phyloP scores from a whole-genome alignment of 2,888 invertebrate species.

The Ptilodon capucinus region DNA sequence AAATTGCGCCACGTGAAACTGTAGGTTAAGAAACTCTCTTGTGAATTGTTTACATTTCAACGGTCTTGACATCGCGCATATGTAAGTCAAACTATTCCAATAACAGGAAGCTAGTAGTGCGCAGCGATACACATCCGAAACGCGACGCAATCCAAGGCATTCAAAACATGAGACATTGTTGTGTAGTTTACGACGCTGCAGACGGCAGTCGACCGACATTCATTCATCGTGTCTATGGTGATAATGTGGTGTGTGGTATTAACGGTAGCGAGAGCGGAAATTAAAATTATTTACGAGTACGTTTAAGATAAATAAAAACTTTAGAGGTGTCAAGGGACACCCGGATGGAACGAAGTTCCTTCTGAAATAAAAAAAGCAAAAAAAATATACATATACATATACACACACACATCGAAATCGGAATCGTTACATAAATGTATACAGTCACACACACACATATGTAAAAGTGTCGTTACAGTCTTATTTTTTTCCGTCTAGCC shows the following conservation, averaged over 20 bases:
- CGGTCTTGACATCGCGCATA: not conserved
- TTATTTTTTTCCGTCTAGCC: too few species aligned
- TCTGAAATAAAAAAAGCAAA: too few species aligned
- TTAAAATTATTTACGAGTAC: not conserved
- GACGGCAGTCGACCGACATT: constrained; percentile 25
- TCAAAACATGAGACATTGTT: constrained; percentile 35
- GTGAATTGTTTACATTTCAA: not conserved
- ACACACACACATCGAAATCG: too few species aligned
- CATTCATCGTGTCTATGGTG: constrained; percentile 18
- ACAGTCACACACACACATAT: too few species aligned
- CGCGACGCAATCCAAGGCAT: constrained; percentile 21
- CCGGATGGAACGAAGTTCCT: too few species aligned
- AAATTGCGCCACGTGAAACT: not conserved
- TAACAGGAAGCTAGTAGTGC: constrained; percentile 28
- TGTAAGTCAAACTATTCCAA: constrained; percentile 11
- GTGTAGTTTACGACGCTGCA: constrained; percentile 10
- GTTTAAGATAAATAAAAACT: too few species aligned
- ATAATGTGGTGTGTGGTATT: not conserved
- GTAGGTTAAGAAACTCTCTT: not conserved
- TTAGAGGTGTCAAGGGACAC: too few species aligned
- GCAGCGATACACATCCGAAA: constrained; percentile 15
- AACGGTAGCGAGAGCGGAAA: constrained; percentile 2
- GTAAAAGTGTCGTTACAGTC: too few species aligned
- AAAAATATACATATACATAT: too few species aligned
- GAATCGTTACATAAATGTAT: too few species aligned